Conservation (phyloP, 1,140 invertebrate genomes). For the Drosophila kepulauana region DNA sequence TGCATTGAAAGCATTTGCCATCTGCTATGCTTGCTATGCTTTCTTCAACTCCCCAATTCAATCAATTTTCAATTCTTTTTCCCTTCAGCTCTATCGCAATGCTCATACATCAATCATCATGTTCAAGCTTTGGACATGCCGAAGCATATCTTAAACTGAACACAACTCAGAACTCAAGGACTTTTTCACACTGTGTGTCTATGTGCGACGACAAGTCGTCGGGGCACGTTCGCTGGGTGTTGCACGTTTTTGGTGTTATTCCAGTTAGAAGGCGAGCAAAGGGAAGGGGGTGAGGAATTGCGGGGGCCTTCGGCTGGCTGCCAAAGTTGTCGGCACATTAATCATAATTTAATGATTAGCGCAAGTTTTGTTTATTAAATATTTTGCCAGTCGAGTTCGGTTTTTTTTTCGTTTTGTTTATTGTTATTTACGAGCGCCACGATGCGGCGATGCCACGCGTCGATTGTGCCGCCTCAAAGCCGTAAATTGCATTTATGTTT, state of each 20-base stretch:
- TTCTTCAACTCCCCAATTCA: slow-evolving; percentile 14
- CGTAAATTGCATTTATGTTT: slow-evolving; percentile 61
- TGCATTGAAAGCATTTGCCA: slow-evolving; percentile 3
- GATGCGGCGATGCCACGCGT: slow-evolving; percentile 67
- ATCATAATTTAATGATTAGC: slow-evolving; percentile 79
- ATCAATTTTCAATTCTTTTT: slow-evolving; percentile 17
- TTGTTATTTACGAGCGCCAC: slow-evolving; percentile 60
- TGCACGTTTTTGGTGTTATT: slow-evolving; percentile 58
- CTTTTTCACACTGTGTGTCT: slow-evolving; percentile 9
- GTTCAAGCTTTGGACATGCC: slow-evolving; percentile 5
- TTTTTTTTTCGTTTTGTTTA: slow-evolving; percentile 2
- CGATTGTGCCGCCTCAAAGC: slow-evolving; percentile 37
- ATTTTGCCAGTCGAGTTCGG: slow-evolving; percentile 47
- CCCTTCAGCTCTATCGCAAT: slow-evolving; percentile 7
- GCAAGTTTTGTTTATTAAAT: slow-evolving; percentile 78
- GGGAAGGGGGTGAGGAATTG: not conserved
- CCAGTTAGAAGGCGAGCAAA: not conserved
- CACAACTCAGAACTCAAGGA: slow-evolving; percentile 21
- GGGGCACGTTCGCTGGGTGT: slow-evolving; percentile 39
- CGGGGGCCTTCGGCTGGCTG: slow-evolving; percentile 38
- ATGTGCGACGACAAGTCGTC: slow-evolving; percentile 20
- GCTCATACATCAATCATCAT: slow-evolving; percentile 23
- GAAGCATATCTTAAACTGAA: slow-evolving; percentile 6
- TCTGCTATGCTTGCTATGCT: not conserved
- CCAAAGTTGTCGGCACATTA: slow-evolving; percentile 72